phyloP scores from a whole-genome alignment of 2,113 vertebrate species.

The Carlito syrichta region DNA sequence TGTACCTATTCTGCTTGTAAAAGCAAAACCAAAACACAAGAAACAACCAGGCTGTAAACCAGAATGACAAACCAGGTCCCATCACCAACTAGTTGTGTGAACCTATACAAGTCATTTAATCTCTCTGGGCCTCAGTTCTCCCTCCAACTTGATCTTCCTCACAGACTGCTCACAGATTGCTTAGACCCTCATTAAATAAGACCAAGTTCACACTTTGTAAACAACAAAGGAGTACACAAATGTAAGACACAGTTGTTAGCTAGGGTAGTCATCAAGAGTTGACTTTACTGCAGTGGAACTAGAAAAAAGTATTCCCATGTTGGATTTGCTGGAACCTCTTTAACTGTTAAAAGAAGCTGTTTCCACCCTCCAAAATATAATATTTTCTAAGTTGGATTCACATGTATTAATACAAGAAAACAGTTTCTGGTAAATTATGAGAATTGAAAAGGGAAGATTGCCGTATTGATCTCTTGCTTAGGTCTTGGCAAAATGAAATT shows the following conservation, averaged over 20 bases:
- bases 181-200: neutral
- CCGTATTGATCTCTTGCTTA: neutral
- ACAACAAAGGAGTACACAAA: neutral
- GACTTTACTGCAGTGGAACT: neutral
- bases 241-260: neutral
- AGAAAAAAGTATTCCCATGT: neutral
- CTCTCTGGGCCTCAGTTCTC: neutral
- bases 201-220: neutral
- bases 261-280: neutral
- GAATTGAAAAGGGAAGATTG: neutral
- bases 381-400: neutral
- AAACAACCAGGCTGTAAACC: neutral
- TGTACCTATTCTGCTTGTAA: neutral
- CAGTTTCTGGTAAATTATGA: neutral
- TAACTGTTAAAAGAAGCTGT: neutral
- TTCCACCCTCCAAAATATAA: neutral
- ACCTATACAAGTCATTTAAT: neutral
- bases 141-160: neutral
- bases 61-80: neutral
- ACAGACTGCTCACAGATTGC: neutral
- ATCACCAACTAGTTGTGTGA: neutral
- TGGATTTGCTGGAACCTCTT: neutral
- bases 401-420: slow-evolving; percentile 13
- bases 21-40: neutral
- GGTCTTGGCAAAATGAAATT: slow-evolving; percentile 14